Evolutionary conservation across 2,888 invertebrate species (phyloP).

Genomic region (Ophion slaviceki): DNA sequence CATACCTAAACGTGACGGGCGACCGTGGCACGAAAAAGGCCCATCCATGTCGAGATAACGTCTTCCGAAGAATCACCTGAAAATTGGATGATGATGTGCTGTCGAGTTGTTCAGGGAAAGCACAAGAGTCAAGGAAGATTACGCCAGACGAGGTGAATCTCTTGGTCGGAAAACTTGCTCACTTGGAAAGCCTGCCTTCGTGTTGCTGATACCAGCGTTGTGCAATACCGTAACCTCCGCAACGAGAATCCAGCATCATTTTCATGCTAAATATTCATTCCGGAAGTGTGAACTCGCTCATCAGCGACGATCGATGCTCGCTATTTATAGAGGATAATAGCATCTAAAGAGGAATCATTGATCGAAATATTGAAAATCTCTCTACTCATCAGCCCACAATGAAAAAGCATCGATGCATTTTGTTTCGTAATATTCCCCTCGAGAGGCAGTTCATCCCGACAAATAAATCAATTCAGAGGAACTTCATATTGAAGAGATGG

Average conservation of each 20-base stretch:
- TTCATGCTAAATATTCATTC: not conserved
- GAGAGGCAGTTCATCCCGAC: not conserved
- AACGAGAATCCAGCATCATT: not conserved
- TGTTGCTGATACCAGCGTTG: not conserved
- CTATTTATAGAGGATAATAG: not conserved
- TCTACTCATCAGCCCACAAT: not conserved
- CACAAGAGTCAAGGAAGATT: no score
- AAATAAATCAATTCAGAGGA: not conserved
- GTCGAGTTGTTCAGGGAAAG: no score
- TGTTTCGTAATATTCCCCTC: not conserved
- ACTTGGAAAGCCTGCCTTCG: not conserved
- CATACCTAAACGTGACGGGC: not conserved
- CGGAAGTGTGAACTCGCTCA: not conserved
- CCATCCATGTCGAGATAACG: not conserved
- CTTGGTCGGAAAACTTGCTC: not conserved
- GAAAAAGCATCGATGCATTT: not conserved
- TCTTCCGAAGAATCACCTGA: not conserved
- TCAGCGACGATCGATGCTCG: not conserved
- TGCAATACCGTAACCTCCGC: not conserved
- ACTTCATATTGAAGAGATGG: not conserved
- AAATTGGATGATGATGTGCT: not conserved
- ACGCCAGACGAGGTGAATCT: not conserved
- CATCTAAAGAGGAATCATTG: not conserved
- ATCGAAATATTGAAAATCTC: not conserved
- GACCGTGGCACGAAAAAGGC: not conserved